Conservation (phyloP, 2,797 vertebrate species). For the Rhinogobio ventralis region DNA sequence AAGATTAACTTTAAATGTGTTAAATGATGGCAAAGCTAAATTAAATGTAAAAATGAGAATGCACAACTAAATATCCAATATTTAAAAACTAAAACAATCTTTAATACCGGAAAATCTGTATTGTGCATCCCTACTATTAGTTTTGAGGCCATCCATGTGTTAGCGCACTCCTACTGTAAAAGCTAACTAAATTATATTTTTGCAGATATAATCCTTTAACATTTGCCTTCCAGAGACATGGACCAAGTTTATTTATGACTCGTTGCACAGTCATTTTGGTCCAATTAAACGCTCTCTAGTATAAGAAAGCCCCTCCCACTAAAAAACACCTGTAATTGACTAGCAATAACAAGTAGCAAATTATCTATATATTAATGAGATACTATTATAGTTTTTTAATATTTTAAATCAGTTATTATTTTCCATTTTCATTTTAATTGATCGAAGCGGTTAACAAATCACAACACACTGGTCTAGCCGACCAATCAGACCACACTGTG, state of each 20-base stretch:
- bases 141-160: background rate
- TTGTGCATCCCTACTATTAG: background rate
- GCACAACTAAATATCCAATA: background rate
- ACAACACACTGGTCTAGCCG: background rate
- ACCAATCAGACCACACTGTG: background rate
- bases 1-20: background rate
- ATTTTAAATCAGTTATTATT: background rate
- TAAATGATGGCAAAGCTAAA: background rate
- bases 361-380: no score
- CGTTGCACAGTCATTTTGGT: background rate
- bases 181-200: background rate
- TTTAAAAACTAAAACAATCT: background rate
- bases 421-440: background rate
- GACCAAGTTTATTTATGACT: background rate
- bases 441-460: background rate
- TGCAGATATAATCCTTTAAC: no score
- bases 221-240: background rate
- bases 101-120: background rate
- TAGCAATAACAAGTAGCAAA: background rate
- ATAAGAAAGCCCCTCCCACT: background rate
- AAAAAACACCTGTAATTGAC: background rate
- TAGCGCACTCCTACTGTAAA: background rate
- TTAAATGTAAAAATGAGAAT: no score
- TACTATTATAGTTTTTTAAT: background rate
- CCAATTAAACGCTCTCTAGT: background rate